phyloP scores from a whole-genome alignment of 1,140 invertebrate species.

The Saccostrea echinata region DNA sequence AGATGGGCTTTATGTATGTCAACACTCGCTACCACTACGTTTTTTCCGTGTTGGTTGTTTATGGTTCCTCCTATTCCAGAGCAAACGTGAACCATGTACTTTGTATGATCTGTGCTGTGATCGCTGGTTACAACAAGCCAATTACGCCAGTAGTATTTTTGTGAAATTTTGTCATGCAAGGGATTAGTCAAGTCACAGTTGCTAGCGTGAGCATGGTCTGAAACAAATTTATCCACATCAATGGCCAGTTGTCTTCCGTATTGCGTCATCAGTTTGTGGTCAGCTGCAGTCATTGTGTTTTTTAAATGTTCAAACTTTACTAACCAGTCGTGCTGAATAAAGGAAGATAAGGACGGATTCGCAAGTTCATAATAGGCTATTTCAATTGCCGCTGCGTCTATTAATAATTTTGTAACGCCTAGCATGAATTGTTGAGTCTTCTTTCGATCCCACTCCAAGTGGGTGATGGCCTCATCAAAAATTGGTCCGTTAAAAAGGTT shows the following conservation, averaged over 20 bases:
- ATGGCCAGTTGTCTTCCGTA: neutral
- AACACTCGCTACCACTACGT: neutral
- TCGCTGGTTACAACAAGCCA: neutral
- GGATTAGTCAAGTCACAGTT: neutral
- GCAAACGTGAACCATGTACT: neutral
- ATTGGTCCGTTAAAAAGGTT: neutral
- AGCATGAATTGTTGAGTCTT: neutral
- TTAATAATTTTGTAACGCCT: neutral
- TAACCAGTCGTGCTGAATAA: neutral
- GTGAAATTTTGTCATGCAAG: neutral
- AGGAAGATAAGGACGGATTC: neutral
- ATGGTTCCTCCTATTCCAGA: neutral
- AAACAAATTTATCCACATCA: neutral
- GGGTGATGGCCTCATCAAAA: neutral
- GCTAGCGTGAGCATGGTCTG: neutral
- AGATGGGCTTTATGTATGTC: neutral
- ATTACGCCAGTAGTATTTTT: conserved; percentile 12
- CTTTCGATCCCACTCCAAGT: conserved; percentile 4
- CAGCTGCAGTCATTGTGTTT: neutral
- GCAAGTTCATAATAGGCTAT: neutral
- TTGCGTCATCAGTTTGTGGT: neutral
- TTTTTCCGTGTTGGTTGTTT: neutral
- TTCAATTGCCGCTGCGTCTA: neutral
- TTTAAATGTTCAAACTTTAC: neutral
- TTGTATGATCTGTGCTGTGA: neutral